Evolutionary conservation across 1,140 invertebrate species (phyloP), one percentile per base, ranked within the genome.

Genomic region (Drosophila kanapiae): DNA sequence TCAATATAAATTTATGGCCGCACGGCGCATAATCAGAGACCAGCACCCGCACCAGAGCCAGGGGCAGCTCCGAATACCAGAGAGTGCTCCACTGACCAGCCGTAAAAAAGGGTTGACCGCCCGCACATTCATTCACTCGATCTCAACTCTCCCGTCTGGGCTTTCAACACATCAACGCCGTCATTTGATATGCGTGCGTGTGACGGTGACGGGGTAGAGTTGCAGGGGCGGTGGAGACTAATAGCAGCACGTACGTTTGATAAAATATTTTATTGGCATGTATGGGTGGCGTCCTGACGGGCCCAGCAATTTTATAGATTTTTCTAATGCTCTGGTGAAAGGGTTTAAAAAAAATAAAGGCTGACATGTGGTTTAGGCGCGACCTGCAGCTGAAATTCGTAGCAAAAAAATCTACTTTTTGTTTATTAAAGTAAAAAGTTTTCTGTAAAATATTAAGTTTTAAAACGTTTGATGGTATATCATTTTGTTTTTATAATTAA

Each of bases 201-300:
- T 65, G 76, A 79, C 48, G 67, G 75, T 42, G 42, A 9, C 13
- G 40, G 69, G 14, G 3, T 10, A 18, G 49, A 33, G 68, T 38
- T 18, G 29, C 33, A 3, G 43, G 27, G 60, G 27, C 4, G n/a
- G 31, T 61, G 62, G 75, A 51, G 54, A 61, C 86, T 90, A 90
- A 90, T 90, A 90, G 85, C 86, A 82, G 80, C 85, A 90, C 85
- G 85, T 90, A 82, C 85, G 75, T 70, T 80, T 90, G 86, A 90
- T 90, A 90, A 90, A 90, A 90, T 90, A 90, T 90, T 90, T 90
- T 90, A 90, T 90, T 90, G 86, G 85, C 81, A 87, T 87, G 84
- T 83, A 75, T 80, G 72, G 40, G 42, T 68, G 61, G 40, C 51
- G 57, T 72, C 49, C 78, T 78, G 82, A 69, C 79, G 75, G 51